Evolutionary conservation across 2,888 invertebrate species (phyloP), one percentile per base, ranked within the genome.

Genomic region (Frankliniella fusca): DNA sequence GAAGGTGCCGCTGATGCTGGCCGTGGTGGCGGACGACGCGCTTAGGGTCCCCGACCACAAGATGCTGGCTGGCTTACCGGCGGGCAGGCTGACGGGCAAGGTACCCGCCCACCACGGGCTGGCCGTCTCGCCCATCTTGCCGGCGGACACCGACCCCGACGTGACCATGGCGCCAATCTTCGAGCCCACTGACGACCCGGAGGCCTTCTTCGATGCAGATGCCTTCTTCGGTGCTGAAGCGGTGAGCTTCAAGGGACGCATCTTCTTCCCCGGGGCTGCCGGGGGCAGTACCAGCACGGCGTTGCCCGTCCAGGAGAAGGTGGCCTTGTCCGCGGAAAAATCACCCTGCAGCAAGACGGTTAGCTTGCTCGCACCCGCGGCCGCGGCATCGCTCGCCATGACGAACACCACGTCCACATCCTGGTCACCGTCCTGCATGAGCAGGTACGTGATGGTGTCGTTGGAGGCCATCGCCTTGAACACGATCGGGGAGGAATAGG

Each of bases 31-130:
- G 23, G 70, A 61, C 15, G 61, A 28, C 81, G 50, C 5, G 38
- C 38, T 38, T 0, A 54, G 81, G 20, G 81, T 84, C 83, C 15
- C 84, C 48, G 20, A 84, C 82, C n/a, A 84, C 81, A 38, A 83
- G 84, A 48, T 83, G 83, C n/a, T 84, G 83, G 84, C 85, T 84
- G 79, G 84, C 81, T 1, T 83, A 83, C 50, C 84, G 83, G 48
- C 83, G 84, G 20, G 83, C 83, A 70, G 82, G 82, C 70, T 70
- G 23, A 11, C 70, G n/a, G 70, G 70, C 23, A 70, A 11, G 23
- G 70, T 70, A 1, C 82, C 82, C n/a, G 50, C 23, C 82, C 82
- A 82, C 27, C 48, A 15, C 2, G 82, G 7, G 18, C 28, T 18
- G 23, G 82, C 18, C 10, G 80, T 23, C 38, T 20, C 38, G 5